Base-by-base conservation (phyloP, 2,888 invertebrate species). In the Didymodactylos carnosus region DNA sequence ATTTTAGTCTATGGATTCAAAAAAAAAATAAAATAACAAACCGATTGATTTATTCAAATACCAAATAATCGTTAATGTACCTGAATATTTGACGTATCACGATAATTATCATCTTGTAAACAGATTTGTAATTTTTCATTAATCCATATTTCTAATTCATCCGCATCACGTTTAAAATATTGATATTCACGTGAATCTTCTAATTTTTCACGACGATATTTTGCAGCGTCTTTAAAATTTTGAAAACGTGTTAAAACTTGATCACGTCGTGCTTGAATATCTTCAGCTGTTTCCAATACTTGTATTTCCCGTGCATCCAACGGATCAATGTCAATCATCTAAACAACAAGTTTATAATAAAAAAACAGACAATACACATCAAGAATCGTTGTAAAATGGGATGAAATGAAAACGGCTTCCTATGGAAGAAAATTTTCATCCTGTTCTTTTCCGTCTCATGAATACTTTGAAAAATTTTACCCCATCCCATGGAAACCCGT, bases 121-220 rank as follows among this genome's bases (percentile, higher is more conserved):
- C 62, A 73, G 3, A 97, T 95, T 85, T 98, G 97, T 72, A 98
- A 86, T 83, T 97, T 97, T 85, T 97, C 97, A 81, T 92, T 88
- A 80, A 99, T 98, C 98, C 98, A 98, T 75, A 93, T 92, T 85
- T 99, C 97, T 78, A 99, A 87, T 85, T 98, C 98, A 83, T 99
- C 97, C 69, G 97, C 97, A 86, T 98, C 98, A 77, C 97, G 88
- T 86, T 95, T 97, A 85, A 99, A 99, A 85, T 95, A 97, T 86
- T 97, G 90, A 78, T 80, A 83, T 71, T 80, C 89, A 77, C 97
- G 88, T 3, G 97, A 95, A 85, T 99, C 98, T 84, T 99, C 97
- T 76, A 99, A 87, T 82, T 93, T 93, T 83, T 93, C 92, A 77
- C 97, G 88, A 84, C 97, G 94, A 76, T 89, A 89, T 77, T 92